Conservation (phyloP, 2,113 vertebrate genomes). For the Nibea coibor region DNA sequence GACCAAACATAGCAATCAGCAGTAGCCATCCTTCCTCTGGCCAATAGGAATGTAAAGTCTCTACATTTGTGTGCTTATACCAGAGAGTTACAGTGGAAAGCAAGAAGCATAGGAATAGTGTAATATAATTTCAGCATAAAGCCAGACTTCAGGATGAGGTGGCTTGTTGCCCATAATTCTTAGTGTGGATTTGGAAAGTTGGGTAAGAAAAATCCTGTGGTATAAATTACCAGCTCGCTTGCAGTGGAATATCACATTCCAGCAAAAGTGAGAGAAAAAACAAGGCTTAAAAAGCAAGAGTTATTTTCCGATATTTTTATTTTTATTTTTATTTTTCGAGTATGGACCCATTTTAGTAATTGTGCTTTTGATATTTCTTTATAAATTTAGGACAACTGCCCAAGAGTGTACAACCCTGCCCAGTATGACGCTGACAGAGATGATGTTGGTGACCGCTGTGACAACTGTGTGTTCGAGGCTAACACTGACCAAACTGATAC, state of each 20-base stretch:
- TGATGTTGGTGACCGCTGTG: constrained; percentile 95
- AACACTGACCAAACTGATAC: constrained; percentile 97
- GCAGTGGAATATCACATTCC: constrained; percentile 68
- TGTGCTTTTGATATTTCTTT: constrained; percentile 32
- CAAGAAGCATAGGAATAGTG: constrained; percentile 58
- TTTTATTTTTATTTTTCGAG: not conserved
- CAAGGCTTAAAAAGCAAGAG: constrained; percentile 21
- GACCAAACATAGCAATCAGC: constrained; percentile 72
- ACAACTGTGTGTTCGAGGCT: constrained; percentile 96
- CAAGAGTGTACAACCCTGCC: constrained; percentile 93
- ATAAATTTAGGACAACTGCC: constrained; percentile 93
- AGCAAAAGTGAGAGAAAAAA: constrained; percentile 32
- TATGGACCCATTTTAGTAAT: constrained; percentile 23
- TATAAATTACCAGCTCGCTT: constrained; percentile 62
- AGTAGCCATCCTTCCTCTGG: constrained; percentile 66
- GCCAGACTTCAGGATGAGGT: constrained; percentile 53
- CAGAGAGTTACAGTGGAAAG: constrained; percentile 55
- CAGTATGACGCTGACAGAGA: constrained; percentile 97
- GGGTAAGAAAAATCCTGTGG: constrained; percentile 67
- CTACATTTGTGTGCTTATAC: constrained; percentile 45
- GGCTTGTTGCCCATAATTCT: constrained; percentile 70
- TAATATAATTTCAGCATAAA: constrained; percentile 52
- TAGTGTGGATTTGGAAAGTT: constrained; percentile 70
- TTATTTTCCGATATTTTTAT: constrained; percentile 26
- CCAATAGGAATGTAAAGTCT: constrained; percentile 59